Evolutionary conservation across 2,113 vertebrate species (phyloP).

Genomic region (Rousettus leschenaultii): DNA sequence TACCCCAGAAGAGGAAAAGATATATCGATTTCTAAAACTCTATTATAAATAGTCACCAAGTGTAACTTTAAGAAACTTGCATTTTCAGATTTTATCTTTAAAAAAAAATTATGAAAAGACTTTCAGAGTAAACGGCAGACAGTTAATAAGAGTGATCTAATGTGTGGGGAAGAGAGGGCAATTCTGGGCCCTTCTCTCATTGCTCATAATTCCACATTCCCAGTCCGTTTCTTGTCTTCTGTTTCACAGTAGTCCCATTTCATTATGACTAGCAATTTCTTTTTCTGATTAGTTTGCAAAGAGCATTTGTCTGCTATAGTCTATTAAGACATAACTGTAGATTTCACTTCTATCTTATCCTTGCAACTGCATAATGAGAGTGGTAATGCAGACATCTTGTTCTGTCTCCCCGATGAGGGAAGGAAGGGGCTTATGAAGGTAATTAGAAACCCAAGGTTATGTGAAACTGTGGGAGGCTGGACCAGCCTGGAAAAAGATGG

Average conservation of each 20-base stretch:
- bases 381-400: not conserved
- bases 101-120: not conserved
- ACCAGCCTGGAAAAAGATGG: not conserved
- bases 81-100: conserved; percentile 52
- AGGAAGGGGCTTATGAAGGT: not conserved
- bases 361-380: not conserved
- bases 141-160: not conserved
- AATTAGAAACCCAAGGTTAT: not conserved
- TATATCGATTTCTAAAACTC: not conserved
- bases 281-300: not conserved
- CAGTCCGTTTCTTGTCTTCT: not conserved
- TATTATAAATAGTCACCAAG: conserved; percentile 16
- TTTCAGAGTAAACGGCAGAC: conserved; percentile 6
- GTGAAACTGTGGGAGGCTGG: not conserved
- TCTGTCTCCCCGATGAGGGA: not conserved
- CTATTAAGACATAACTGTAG: not conserved
- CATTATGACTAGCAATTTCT: not conserved
- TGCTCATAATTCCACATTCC: not conserved
- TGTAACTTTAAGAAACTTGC: conserved; percentile 30
- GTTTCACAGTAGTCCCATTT: not conserved
- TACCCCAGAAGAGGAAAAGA: conserved; percentile 29
- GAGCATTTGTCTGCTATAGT: not conserved
- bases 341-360: not conserved
- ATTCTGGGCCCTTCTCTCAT: not conserved
- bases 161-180: not conserved